Conservation (phyloP, 2,113 vertebrate genomes). For the Urocolius indicus region DNA sequence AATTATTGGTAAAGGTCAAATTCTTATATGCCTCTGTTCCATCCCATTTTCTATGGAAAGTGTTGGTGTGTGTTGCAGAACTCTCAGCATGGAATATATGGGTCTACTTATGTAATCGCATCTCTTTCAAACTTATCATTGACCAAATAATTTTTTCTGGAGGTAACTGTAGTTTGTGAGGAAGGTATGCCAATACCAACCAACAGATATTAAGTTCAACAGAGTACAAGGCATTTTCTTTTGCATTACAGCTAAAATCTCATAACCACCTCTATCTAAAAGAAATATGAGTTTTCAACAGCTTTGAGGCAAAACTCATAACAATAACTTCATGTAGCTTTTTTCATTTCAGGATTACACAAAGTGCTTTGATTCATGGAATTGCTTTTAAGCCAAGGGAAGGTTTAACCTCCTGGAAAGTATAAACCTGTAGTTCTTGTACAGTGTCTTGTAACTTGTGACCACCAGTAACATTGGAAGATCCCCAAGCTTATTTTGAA, state of each 20-base stretch:
- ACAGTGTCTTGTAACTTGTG: not conserved
- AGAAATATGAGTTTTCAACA: constrained; percentile 32
- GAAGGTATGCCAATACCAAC: not conserved
- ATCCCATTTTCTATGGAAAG: not conserved
- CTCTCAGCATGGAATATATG: not conserved
- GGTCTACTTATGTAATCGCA: not conserved
- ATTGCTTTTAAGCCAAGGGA: not conserved
- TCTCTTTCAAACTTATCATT: not conserved
- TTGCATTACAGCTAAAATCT: not conserved
- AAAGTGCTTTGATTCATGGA: constrained; percentile 8
- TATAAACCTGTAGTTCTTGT: not conserved
- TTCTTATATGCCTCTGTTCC: not conserved
- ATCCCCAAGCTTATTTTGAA: not conserved
- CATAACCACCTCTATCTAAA: constrained; percentile 3
- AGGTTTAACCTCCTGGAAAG: not conserved
- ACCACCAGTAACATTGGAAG: not conserved
- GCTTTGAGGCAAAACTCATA: constrained; percentile 3
- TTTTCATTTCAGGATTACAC: constrained; percentile 37
- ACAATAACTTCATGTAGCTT: not conserved
- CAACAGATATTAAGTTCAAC: not conserved
- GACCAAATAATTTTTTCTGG: not conserved
- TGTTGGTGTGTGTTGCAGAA: not conserved
- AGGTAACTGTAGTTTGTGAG: not conserved
- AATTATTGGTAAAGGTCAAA: not conserved
- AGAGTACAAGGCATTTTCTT: not conserved